Evolutionary conservation across 2,888 invertebrate genomes (phyloP), one percentile per base, ranked within the genome.

Genomic region (Chydorus sphaericus): DNA sequence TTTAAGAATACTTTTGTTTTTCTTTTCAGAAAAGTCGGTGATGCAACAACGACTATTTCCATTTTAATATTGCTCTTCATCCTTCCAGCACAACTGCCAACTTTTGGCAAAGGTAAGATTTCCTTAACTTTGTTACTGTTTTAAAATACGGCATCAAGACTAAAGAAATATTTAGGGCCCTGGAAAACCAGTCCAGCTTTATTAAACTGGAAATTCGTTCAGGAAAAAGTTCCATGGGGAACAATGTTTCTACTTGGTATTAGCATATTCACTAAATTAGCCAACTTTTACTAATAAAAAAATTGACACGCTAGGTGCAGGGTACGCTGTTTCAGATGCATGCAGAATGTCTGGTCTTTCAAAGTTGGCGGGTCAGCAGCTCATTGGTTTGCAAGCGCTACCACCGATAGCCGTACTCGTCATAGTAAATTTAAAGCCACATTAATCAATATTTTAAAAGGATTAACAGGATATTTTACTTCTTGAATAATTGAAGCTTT

Each of bases 161-260:
- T n/a, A n/a, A n/a, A n/a, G n/a, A n/a, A n/a, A n/a, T n/a, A n/a
- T n/a, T n/a, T n/a, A n/a, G 39, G 10, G 10, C 38, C 8, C 28
- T 11, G 28, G 1, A 77, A 77, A 54, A 73, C 82, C 0, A 81
- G 85, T 0, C 75, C 82, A 0, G 79, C 84, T 0, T 72, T 90
- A 28, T 78, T 91, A 50, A 83, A 83, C 11, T 93, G 92, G 92
- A 82, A 82, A 60, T 81, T 82, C 44, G 78, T 90, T 28, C 85
- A 90, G 65, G 77, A 83, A 54, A 87, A 86, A 67, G 80, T 91
- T 62, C 89, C 91, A 4, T 93, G 93, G 93, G 88, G 90, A 48
- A 77, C 92, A 4, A 78, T 92, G 29, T 80, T 92, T 65, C 75
- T 92, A 52, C 75, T 92, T 54, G 89, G 81, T 76, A 63, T n/a